Base-by-base conservation (phyloP, 2,113 vertebrate genomes). In the Stegostoma tigrinum region DNA sequence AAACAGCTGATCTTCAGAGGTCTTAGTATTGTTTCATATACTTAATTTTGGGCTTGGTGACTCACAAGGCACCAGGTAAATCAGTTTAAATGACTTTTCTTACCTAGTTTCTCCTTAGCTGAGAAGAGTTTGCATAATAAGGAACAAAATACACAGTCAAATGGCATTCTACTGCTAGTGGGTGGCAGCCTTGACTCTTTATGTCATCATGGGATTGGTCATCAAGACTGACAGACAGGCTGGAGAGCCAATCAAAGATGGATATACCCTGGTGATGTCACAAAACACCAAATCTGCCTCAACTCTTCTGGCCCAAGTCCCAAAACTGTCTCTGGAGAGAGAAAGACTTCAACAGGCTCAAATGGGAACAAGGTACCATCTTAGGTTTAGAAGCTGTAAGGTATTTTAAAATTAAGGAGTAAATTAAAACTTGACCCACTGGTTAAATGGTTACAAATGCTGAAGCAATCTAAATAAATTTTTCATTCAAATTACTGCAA, bases 1-100 rank as follows among this genome's bases (percentile, higher is more conserved):
- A 83, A 80, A 83, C 80, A 83, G 38, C 80, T 83, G 80, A 83
- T 83, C 80, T 83, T 83, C 80, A 83, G 80, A 45, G 80, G 38
- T 1, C 80, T 42, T 83, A 83, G 42, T 83, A 83, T 83, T 42
- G 80, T 42, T 83, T 83, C n/a, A 83, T 42, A 0, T 42, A 83
- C 34, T 83, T 38, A n/a, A 64, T 38, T 93, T 17, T 93, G 52
- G 66, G 23, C 19, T 24, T 66, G 34, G 19, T 0, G 17, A 23
- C 89, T 66, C 17, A 23, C 87, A 66, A 21, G 30, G n/a, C 5
- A 17, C 30, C 30, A 6, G 34, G 21, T 64, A 93, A 66, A 23
- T 23, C 8, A n/a, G 34, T 42, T 66, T 21, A 91, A 66, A 55
- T 66, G 34, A 90, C 61, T 66, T 67, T 93, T 38, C 89, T 93